Base-by-base conservation (phyloP, 2,888 invertebrate genomes). In the Lithosia quadra region DNA sequence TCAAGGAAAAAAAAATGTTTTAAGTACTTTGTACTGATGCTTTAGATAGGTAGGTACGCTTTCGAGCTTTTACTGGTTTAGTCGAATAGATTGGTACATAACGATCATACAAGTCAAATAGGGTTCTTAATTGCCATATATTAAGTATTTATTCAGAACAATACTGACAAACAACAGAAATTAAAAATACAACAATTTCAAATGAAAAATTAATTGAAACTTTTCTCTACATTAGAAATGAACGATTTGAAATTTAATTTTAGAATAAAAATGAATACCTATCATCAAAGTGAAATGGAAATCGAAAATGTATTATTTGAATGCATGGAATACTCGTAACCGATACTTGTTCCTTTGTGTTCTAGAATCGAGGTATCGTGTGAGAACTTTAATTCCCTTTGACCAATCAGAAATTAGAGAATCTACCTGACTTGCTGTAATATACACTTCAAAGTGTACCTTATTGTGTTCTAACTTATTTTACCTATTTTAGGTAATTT, bases 271-370 rank as follows among this genome's bases (percentile, higher is more conserved):
- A 72, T 71, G 73, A 67, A 53, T 57, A 66, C 75, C 33, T 28
- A 65, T 79, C 80, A 82, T 83, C 81, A 80, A 76, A 78, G 76
- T 76, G 61, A 63, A 78, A 79, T 77, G 84, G 82, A 88, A 89
- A 90, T 91, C 90, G 90, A 91, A 90, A 89, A 90, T 88, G n/a
- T n/a, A n/a, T n/a, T n/a, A n/a, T 89, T 89, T 83, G 65, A 74
- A 72, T 80, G 71, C 72, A 72, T 71, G 33, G 73, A 70, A 67
- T 79, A 76, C 78, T 77, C 70, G 78, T 82, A 81, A 82, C 79
- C 67, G 75, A 73, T 78, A 83, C 77, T 74, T 72, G 70, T 82
- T 83, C 87, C 88, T 89, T 87, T 88, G 87, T 83, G 73, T 66
- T 71, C 68, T 68, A 53, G 66, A 66, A 76, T 74, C 63, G 62